These are phyloP conservation scores for Noctuana brunneofusca DNA, from an alignment of 2,888 invertebrate genomes.

Conservation along the genomic window DNA sequence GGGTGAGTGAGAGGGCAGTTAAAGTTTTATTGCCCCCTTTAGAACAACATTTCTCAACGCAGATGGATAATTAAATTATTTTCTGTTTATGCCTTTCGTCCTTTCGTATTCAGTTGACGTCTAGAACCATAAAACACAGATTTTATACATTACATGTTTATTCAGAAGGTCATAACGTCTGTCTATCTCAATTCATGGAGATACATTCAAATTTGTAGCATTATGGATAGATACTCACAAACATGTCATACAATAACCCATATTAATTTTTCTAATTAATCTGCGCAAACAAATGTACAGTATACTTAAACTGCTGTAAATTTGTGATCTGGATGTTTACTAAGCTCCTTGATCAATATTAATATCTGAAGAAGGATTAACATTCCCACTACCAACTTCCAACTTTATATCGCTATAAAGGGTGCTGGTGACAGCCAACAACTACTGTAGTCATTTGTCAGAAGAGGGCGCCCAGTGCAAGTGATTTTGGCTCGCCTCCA, in stretches of 20 bases:
- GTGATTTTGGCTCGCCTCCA: conserved; percentile 21
- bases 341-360: too few species aligned
- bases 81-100: conserved; percentile 4
- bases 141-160: background rate
- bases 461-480: conserved; percentile 12
- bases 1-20: conserved; percentile 4
- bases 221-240: background rate
- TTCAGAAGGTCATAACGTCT: background rate
- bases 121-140: conserved; percentile 1
- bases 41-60: background rate
- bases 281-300: background rate
- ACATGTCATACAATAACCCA: background rate
- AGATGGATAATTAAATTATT: conserved; percentile 12
- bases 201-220: background rate
- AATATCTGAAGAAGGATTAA: background rate
- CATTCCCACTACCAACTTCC: background rate
- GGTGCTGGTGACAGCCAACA: conserved; percentile 6
- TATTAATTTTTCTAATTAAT: background rate
- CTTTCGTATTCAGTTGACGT: conserved; percentile 1
- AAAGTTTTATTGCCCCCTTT: conserved; percentile 18
- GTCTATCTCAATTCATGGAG: background rate
- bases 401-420: background rate
- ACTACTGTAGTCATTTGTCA: conserved; percentile 17
- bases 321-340: too few species aligned
- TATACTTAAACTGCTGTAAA: too few species aligned